phyloP scores from a whole-genome alignment of 2,888 invertebrate species.

The Onthophagus sagittarius region DNA sequence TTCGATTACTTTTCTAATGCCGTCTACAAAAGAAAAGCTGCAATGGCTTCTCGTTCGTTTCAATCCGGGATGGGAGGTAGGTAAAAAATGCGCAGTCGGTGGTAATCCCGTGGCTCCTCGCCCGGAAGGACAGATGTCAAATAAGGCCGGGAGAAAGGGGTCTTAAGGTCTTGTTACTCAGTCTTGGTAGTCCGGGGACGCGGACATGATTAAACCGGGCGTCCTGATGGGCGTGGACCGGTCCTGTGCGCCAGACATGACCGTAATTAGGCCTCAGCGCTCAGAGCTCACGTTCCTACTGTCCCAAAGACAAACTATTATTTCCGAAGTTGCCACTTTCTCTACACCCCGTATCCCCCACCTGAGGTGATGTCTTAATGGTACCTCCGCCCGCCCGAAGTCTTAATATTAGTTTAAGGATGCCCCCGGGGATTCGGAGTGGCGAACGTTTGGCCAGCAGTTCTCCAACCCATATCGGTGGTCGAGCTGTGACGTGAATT shows the following conservation, averaged over 20 bases:
- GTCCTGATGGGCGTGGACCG: conserved; percentile 8
- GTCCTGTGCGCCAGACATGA: conserved; percentile 1
- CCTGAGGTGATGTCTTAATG: conserved; percentile 28
- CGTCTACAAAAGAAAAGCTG: neutral
- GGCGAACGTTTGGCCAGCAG: neutral
- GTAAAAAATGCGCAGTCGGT: neutral
- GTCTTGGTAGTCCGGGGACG: neutral
- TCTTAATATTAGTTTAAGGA: conserved; percentile 23
- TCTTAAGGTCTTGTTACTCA: neutral
- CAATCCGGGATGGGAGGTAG: neutral
- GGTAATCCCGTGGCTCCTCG: neutral
- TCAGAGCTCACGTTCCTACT: conserved; percentile 28
- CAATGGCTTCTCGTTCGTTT: neutral
- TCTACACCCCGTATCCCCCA: conserved; percentile 1
- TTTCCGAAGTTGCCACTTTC: conserved; percentile 32
- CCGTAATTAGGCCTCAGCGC: conserved; percentile 36
- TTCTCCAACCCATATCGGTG: neutral
- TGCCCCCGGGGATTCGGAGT: neutral
- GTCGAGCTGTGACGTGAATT: neutral
- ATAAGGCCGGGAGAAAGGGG: neutral
- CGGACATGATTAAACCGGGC: conserved; percentile 3
- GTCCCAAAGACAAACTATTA: conserved; percentile 36
- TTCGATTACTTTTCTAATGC: neutral
- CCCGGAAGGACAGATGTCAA: neutral
- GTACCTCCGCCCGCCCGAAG: conserved; percentile 15